Evolutionary conservation across 2,797 vertebrate species (phyloP).

Genomic region (Amphiprion clarkii): DNA sequence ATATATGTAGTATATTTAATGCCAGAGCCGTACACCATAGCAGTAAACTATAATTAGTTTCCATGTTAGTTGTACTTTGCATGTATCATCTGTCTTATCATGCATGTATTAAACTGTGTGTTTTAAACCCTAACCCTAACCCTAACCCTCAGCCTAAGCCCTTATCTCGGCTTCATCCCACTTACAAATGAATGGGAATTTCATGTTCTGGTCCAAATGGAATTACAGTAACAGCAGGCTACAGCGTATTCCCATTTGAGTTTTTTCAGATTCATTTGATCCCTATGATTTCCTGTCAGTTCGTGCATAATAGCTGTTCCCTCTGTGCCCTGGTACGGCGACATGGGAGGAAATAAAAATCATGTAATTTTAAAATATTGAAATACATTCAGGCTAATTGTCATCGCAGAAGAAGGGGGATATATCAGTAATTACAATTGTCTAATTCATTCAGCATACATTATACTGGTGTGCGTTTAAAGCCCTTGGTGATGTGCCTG

Average conservation of each 20-base stretch:
- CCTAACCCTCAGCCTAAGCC: constrained; percentile 57
- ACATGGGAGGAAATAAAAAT: constrained; percentile 3
- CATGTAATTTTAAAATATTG: constrained; percentile 45
- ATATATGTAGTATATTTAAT: too few relatives aligned
- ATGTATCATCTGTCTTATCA: too few relatives aligned
- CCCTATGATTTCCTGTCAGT: constrained; percentile 51
- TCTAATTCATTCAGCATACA: constrained; percentile 52
- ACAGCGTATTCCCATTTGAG: constrained; percentile 40
- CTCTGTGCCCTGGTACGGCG: constrained; percentile 23
- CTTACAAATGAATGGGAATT: constrained; percentile 68
- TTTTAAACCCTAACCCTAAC: too few relatives aligned
- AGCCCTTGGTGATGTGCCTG: constrained; percentile 33
- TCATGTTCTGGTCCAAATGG: constrained; percentile 62
- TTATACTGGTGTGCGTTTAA: constrained; percentile 18
- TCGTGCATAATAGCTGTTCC: constrained; percentile 32
- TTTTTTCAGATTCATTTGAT: constrained; percentile 58
- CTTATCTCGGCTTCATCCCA: constrained; percentile 56
- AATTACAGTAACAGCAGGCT: constrained; percentile 60
- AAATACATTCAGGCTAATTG: constrained; percentile 54
- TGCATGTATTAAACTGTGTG: too few relatives aligned
- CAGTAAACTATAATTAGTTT: too few relatives aligned
- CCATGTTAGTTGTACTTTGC: too few relatives aligned
- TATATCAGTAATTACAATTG: constrained; percentile 55
- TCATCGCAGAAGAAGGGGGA: constrained; percentile 26
- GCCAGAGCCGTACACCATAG: too few relatives aligned